Conservation (phyloP, 2,888 invertebrate genomes). For the Lypha dubia region DNA sequence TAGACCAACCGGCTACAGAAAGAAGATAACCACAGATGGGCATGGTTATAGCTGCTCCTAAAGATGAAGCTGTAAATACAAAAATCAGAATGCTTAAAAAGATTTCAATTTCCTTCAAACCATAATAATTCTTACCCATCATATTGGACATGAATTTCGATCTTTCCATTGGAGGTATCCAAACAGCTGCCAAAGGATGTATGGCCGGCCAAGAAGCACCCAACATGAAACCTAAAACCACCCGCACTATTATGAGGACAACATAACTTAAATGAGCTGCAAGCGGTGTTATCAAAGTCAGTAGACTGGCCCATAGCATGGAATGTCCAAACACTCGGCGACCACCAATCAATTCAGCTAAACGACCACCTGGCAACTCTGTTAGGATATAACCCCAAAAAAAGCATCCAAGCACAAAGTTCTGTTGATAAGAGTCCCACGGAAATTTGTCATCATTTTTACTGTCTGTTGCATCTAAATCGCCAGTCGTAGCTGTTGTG, state of each 20-base stretch:
- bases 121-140: slow-evolving; percentile 88
- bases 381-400: slow-evolving; percentile 96
- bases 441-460: slow-evolving; percentile 85
- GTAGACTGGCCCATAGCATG: slow-evolving; percentile 90
- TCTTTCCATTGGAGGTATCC: slow-evolving; percentile 97
- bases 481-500: slow-evolving; percentile 31
- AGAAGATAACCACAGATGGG: slow-evolving; percentile 93
- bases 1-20: slow-evolving; percentile 92
- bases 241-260: slow-evolving; percentile 88
- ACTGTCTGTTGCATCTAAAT: slow-evolving; percentile 41
- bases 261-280: slow-evolving; percentile 89
- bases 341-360: slow-evolving; percentile 93
- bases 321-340: slow-evolving; percentile 93
- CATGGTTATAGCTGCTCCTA: slow-evolving; percentile 96
- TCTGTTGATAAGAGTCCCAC: slow-evolving; percentile 92
- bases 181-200: slow-evolving; percentile 95
- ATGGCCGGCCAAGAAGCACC: slow-evolving; percentile 97
- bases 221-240: slow-evolving; percentile 90
- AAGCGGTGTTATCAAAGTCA: slow-evolving; percentile 92
- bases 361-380: slow-evolving; percentile 93
- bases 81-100: neutral
- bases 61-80: slow-evolving; percentile 88
- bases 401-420: slow-evolving; percentile 92
- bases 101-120: neutral
- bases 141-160: slow-evolving; percentile 96